phyloP scores from a whole-genome alignment of 2,888 invertebrate genomes.

The Coelopa pilipes region DNA sequence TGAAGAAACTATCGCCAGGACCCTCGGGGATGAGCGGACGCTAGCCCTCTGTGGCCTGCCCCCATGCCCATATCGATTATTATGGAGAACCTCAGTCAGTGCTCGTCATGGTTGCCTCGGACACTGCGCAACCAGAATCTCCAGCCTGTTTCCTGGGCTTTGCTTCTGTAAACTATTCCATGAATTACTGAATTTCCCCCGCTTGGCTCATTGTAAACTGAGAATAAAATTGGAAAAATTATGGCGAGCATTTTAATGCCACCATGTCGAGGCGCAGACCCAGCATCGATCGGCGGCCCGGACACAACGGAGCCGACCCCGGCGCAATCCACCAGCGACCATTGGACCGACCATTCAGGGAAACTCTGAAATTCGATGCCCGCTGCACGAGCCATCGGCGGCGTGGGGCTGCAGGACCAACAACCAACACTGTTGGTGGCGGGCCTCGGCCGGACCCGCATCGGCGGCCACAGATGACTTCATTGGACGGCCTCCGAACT shows the following conservation, averaged over 20 bases:
- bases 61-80: no score
- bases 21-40: background rate
- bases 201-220: background rate
- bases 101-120: no score
- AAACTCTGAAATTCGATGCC: constrained; percentile 18
- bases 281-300: background rate
- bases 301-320: no score
- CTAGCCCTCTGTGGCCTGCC: no score
- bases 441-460: background rate
- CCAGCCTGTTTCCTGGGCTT: no score
- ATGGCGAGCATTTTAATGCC: constrained; percentile 1
- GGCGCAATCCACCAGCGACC: background rate
- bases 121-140: no score
- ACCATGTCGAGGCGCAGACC: constrained; percentile 9
- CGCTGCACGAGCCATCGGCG: constrained; percentile 13
- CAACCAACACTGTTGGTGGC: background rate
- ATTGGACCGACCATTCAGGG: background rate
- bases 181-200: no score
- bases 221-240: background rate
- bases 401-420: background rate
- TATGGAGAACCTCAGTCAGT: no score
- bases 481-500: constrained; percentile 23
- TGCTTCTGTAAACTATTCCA: no score
- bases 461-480: constrained; percentile 25
- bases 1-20: constrained; percentile 23